Evolutionary conservation across 2,113 vertebrate species (phyloP).

Genomic region (Cavia aperea): DNA sequence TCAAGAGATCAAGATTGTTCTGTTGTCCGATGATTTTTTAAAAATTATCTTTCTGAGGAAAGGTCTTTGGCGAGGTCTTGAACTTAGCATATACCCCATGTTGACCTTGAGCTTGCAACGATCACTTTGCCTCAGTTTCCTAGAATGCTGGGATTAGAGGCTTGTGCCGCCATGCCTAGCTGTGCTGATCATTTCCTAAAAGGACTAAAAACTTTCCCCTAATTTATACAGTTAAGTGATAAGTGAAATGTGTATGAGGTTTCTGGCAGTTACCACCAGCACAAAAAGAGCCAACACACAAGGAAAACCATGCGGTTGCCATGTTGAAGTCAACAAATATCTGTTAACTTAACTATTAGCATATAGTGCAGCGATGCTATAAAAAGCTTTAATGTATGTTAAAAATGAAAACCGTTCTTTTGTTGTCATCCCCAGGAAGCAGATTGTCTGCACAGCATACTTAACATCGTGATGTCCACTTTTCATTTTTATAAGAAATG

Average conservation of each 20-base stretch:
- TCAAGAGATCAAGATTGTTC: not conserved
- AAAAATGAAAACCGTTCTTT: not conserved
- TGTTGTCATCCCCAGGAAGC: not conserved
- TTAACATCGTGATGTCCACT: not conserved
- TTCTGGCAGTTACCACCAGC: not conserved
- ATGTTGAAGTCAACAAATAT: not conserved
- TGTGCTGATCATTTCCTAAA: not conserved
- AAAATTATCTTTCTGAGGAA: not conserved
- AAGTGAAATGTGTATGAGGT: not conserved
- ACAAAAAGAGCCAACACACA: not conserved
- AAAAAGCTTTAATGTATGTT: not conserved
- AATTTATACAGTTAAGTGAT: not conserved
- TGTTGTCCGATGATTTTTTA: not conserved
- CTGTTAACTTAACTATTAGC: not conserved
- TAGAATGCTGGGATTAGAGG: not conserved
- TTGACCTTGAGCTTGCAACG: not conserved
- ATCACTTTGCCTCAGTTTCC: not conserved
- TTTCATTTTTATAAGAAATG: conserved; percentile 35
- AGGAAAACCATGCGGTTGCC: not conserved
- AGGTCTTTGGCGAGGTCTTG: not conserved
- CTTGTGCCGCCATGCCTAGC: not conserved
- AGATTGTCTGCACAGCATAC: not conserved
- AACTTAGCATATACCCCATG: not conserved
- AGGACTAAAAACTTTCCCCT: not conserved
- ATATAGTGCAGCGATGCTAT: not conserved